phyloP scores from a whole-genome alignment of 1,140 invertebrate species.

The Polypedilum vanderplanki region DNA sequence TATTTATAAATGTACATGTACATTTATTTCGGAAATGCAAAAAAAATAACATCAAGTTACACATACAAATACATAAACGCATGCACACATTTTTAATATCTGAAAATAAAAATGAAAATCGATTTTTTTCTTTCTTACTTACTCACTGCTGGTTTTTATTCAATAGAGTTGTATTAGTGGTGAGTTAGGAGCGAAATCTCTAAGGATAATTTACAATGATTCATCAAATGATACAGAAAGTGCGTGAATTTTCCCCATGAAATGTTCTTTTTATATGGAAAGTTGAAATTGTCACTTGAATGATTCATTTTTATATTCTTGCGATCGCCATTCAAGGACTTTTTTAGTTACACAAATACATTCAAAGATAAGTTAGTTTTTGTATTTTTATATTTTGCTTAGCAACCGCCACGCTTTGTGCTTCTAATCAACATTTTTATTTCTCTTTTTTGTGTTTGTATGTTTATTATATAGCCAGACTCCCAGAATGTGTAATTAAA shows the following conservation, averaged over 20 bases:
- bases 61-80: neutral
- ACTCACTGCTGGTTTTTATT: no score
- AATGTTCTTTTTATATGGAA: no score
- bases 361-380: neutral
- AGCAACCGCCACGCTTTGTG: conserved; percentile 15
- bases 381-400: neutral
- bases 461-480: no score
- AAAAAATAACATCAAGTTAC: conserved; percentile 1
- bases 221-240: neutral
- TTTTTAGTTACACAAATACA: neutral
- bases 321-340: neutral
- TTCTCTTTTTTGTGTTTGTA: no score
- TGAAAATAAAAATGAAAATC: neutral
- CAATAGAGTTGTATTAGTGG: conserved; percentile 10
- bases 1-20: neutral
- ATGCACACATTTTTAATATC: conserved; percentile 4
- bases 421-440: neutral
- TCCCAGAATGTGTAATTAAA: no score
- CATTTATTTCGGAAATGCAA: neutral
- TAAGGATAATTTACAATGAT: neutral
- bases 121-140: neutral
- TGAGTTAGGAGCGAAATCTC: neutral
- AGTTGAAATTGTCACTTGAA: no score
- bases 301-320: no score
- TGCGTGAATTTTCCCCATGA: no score